These are phyloP conservation scores for Mormyrus hasselquistii DNA, from an alignment of 2,797 vertebrate species.

Conservation along the genomic window DNA sequence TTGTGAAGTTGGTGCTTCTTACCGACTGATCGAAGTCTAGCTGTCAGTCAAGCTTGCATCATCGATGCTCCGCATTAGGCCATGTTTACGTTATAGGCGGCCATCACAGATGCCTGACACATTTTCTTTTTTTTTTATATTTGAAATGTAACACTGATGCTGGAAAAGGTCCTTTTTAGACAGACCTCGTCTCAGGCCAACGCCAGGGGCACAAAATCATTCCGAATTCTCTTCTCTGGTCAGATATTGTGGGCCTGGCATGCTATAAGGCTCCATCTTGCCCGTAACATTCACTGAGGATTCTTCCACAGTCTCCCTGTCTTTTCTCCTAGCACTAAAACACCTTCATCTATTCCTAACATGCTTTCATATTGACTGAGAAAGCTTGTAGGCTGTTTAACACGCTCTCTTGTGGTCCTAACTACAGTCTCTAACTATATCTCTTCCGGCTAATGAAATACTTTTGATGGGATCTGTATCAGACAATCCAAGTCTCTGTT, in stretches of 20 bases:
- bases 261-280: neutral
- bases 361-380: neutral
- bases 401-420: neutral
- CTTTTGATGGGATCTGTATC: conserved; percentile 24
- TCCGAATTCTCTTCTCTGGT: neutral
- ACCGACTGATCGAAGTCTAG: conserved; percentile 33
- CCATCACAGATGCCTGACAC: neutral
- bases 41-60: conserved; percentile 23
- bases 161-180: neutral
- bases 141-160: neutral
- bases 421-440: neutral
- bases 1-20: conserved; percentile 33
- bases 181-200: neutral
- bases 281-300: neutral
- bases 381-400: neutral
- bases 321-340: neutral
- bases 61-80: neutral
- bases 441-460: conserved; percentile 14
- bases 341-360: neutral
- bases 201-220: neutral
- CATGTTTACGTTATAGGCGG: neutral
- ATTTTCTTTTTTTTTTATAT: neutral
- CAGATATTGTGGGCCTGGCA: neutral
- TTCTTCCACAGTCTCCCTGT: neutral
- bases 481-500: neutral